Evolutionary conservation across 2,888 invertebrate genomes (phyloP).

Genomic region (Byasa hedistus): DNA sequence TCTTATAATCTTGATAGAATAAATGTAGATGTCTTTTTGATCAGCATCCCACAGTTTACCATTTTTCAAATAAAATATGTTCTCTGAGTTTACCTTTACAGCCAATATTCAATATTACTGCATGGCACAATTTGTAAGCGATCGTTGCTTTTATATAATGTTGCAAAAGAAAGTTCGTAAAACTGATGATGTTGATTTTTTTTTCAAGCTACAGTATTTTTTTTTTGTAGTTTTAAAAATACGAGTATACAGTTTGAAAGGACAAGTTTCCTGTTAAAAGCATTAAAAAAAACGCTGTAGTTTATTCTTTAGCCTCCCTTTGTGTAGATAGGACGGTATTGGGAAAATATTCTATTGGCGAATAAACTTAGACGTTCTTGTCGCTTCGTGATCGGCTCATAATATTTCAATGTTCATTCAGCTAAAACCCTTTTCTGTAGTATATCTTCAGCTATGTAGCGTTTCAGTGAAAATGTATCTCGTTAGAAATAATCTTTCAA

Average conservation of each 20-base stretch:
- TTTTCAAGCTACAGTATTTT: too few relatives aligned
- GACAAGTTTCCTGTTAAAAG: not conserved
- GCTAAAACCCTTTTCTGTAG: not conserved
- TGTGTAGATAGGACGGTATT: not conserved
- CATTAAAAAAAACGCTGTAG: constrained; percentile 6
- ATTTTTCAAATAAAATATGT: constrained; percentile 3
- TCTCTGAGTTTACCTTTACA: not conserved
- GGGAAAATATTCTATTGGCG: constrained; percentile 11
- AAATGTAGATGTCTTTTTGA: not conserved
- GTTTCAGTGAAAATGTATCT: too few relatives aligned
- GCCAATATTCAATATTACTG: not conserved
- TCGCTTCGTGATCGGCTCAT: constrained; percentile 16
- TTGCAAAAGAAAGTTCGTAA: too few relatives aligned
- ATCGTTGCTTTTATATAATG: not conserved
- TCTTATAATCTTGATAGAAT: not conserved
- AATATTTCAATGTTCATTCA: constrained; percentile 13
- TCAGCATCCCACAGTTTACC: not conserved
- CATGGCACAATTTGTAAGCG: not conserved
- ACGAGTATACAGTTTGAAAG: not conserved
- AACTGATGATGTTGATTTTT: too few relatives aligned
- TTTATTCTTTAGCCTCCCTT: not conserved
- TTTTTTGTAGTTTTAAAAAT: too few relatives aligned
- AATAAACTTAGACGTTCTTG: constrained; percentile 8
- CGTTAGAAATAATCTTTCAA: too few relatives aligned
- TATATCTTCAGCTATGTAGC: too few relatives aligned